phyloP scores from a whole-genome alignment of 2,888 invertebrate genomes.

The Epicampocera succincta region DNA sequence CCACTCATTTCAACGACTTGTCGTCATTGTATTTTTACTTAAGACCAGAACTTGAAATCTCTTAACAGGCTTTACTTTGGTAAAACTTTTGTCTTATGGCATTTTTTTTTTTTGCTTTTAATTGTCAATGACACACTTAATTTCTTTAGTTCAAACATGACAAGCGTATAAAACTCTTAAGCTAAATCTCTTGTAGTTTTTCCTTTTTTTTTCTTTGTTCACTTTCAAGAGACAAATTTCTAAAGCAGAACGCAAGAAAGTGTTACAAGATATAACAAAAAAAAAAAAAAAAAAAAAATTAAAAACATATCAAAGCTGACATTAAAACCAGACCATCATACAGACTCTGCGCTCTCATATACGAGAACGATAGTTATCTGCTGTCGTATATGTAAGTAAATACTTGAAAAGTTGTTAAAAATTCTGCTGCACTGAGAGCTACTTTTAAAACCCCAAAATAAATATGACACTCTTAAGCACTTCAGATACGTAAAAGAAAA shows the following conservation, averaged over 20 bases:
- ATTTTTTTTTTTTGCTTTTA: background rate
- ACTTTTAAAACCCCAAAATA: slow-evolving; percentile 40
- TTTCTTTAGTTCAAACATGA: slow-evolving; percentile 10
- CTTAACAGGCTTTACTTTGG: background rate
- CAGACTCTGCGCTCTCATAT: background rate
- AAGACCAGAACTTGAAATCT: background rate
- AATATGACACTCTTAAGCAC: slow-evolving; percentile 51
- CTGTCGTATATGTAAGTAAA: slow-evolving; percentile 9
- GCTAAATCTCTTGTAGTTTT: background rate
- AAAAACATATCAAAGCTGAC: slow-evolving; percentile 18
- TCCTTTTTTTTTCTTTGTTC: background rate
- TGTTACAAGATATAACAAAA: slow-evolving; percentile 8
- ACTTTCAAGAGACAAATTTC: background rate
- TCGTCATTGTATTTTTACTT: background rate
- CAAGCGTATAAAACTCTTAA: slow-evolving; percentile 16
- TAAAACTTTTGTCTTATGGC: background rate
- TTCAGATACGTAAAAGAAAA: slow-evolving; percentile 28
- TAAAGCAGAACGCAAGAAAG: slow-evolving; percentile 14
- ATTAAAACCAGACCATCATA: slow-evolving; percentile 40
- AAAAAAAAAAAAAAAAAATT: slow-evolving; percentile 4
- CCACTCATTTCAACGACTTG: background rate
- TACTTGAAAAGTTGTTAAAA: slow-evolving; percentile 55
- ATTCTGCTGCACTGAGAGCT: slow-evolving; percentile 29
- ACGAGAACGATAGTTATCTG: background rate
- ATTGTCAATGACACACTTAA: slow-evolving; percentile 37